Conservation (phyloP, 2,888 invertebrate genomes). For the Theretra japonica region DNA sequence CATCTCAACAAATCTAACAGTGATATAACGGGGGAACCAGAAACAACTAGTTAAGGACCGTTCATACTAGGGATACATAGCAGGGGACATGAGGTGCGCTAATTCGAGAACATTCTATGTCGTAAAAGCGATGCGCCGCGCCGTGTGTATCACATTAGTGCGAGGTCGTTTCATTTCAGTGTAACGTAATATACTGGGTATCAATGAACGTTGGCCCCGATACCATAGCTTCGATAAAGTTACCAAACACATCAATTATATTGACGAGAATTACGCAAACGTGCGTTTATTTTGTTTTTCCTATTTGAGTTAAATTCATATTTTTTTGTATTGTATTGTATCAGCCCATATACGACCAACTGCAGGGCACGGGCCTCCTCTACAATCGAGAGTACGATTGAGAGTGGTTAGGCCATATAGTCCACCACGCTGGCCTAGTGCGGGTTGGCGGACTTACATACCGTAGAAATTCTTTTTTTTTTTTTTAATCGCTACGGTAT, state of each 20-base stretch:
- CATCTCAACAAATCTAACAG: no score
- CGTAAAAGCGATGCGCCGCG: not conserved
- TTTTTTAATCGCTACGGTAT: no score
- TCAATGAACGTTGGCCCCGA: not conserved
- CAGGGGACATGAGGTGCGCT: not conserved
- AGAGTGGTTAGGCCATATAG: no score
- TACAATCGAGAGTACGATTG: no score
- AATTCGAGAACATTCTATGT: not conserved
- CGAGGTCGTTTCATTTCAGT: not conserved
- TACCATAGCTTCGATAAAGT: not conserved
- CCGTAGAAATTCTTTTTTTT: no score
- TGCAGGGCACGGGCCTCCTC: no score
- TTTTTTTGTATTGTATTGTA: no score
- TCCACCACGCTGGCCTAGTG: no score
- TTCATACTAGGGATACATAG: not conserved
- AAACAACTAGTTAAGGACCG: not conserved
- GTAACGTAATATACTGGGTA: not conserved
- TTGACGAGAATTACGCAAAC: not conserved
- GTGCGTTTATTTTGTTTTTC: no score
- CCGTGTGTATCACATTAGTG: constrained; percentile 9
- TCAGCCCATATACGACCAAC: no score
- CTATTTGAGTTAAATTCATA: no score
- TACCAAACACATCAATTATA: not conserved
- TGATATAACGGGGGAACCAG: not conserved
- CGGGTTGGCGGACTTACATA: no score